A percentile compares a stretch with the other conserved stretches of the same genome.
Evolutionary conservation across 2,797 vertebrate genomes (phyloP).

Genomic region (Crypturellus tataupa): DNA sequence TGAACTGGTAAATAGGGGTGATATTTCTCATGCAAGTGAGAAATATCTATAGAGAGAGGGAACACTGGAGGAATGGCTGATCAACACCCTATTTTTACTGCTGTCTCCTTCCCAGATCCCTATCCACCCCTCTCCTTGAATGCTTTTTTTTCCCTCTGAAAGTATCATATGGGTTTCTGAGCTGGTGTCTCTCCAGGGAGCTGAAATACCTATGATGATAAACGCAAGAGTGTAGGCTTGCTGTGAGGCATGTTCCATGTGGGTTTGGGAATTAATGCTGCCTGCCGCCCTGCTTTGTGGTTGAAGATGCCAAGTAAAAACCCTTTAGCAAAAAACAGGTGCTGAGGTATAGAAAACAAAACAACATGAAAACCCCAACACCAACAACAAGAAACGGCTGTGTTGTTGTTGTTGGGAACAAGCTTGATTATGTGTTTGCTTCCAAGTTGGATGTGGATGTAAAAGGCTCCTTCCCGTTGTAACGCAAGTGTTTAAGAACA

Average conservation of each 20-base stretch:
- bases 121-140: background rate
- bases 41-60: background rate
- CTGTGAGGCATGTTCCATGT: background rate
- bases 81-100: background rate
- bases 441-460: background rate
- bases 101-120: background rate
- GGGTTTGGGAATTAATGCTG: background rate
- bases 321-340: background rate
- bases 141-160: rapidly evolving
- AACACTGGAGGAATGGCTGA: background rate
- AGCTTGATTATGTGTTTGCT: background rate
- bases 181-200: background rate
- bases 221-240: rapidly evolving
- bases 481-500: background rate
- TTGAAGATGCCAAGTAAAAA: background rate
- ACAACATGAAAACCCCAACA: background rate
- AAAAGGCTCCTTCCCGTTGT: background rate
- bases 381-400: background rate
- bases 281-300: background rate
- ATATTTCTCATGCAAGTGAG: background rate
- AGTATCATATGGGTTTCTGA: background rate
- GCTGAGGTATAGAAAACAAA: background rate
- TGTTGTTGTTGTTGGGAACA: background rate
- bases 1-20: background rate
- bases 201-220: background rate